Percentiles rank a stretch among this genome's conserved stretches.
Evolutionary conservation across 2,113 vertebrate genomes (phyloP).

Genomic region (Centrocercus urophasianus): DNA sequence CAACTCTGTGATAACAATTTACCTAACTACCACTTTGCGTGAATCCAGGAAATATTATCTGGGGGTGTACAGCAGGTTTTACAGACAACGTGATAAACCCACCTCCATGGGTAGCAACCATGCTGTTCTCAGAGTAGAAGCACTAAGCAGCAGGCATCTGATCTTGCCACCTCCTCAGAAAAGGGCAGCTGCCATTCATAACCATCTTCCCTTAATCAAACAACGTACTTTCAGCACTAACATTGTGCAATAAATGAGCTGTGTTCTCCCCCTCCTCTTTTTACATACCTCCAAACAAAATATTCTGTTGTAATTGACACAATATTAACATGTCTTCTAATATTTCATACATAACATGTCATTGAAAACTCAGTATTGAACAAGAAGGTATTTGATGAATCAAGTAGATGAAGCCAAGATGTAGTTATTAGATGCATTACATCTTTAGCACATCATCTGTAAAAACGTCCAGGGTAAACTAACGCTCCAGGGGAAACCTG

Average conservation of each 20-base stretch:
- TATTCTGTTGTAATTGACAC: constrained; percentile 33
- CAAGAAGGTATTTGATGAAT: constrained; percentile 75
- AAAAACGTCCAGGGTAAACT: constrained; percentile 74
- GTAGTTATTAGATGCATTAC: constrained; percentile 74
- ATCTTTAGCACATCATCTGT: constrained; percentile 78
- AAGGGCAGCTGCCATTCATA: constrained; percentile 9
- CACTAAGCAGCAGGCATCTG: not conserved
- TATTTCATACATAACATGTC: constrained; percentile 59
- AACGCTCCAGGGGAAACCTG: constrained; percentile 74
- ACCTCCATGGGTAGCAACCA: not conserved
- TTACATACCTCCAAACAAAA: constrained; percentile 35
- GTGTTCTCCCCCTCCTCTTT: not conserved
- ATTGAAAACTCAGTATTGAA: constrained; percentile 66
- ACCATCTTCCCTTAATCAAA: not conserved
- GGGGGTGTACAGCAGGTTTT: not conserved
- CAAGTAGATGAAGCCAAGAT: constrained; percentile 76
- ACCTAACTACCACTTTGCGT: not conserved
- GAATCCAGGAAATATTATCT: not conserved
- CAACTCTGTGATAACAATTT: not conserved
- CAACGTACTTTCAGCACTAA: not conserved
- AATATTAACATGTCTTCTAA: constrained; percentile 49
- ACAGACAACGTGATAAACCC: not conserved
- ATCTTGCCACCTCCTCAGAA: not conserved
- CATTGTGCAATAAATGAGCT: constrained; percentile 13
- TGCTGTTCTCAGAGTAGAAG: not conserved